These are phyloP conservation scores for Accipiter virgatus DNA, from an alignment of 2,113 vertebrate genomes.

Conservation along the genomic window DNA sequence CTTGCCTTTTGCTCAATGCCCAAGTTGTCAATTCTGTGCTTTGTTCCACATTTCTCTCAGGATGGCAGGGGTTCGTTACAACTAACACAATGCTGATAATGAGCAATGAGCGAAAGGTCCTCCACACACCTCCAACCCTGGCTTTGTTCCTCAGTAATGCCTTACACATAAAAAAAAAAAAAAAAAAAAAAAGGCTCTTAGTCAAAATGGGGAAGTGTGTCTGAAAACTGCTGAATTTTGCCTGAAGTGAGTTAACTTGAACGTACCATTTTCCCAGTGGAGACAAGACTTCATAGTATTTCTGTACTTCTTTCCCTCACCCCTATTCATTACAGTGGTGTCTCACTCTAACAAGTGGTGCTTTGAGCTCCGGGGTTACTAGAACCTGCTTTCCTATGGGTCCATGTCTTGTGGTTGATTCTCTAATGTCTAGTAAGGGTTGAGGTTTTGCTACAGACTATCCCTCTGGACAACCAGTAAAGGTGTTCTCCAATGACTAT, in stretches of 20 bases:
- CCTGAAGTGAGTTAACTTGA: not conserved
- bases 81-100: not conserved
- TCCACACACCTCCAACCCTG: not conserved
- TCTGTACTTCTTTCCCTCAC: not conserved
- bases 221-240: not conserved
- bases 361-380: not conserved
- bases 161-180: not conserved
- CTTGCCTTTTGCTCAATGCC: not conserved
- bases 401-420: not conserved
- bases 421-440: rapidly evolving
- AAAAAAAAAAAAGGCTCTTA: not conserved
- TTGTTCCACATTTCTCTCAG: not conserved
- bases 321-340: not conserved
- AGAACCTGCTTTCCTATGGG: not conserved
- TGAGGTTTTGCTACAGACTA: not conserved
- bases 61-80: not conserved
- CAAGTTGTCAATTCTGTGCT: not conserved
- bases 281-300: not conserved
- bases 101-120: not conserved
- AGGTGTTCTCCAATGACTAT: not conserved
- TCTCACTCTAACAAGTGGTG: not conserved
- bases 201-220: not conserved
- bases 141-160: not conserved
- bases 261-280: not conserved
- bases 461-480: not conserved